Percentiles rank a stretch among this genome's conserved stretches.
Conservation (phyloP, 2,113 vertebrate species). For the Irena cyanogastra region DNA sequence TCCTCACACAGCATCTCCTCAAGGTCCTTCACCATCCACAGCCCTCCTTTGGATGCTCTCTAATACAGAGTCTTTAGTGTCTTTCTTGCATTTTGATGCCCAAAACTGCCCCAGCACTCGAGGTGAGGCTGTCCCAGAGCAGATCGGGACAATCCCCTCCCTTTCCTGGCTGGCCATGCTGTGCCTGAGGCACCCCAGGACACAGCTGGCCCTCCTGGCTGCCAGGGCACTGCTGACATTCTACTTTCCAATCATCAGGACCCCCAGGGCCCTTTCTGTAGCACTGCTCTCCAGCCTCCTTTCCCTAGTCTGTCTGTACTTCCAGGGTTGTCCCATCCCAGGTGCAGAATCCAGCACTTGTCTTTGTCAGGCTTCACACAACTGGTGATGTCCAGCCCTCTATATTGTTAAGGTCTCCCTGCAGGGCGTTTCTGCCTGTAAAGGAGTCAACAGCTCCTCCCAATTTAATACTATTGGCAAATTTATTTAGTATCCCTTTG, state of each 20-base stretch:
- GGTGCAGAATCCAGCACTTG: not conserved
- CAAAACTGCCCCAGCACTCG: not conserved
- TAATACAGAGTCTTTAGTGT: no score
- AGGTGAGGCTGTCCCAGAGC: not conserved
- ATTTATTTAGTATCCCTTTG: not conserved
- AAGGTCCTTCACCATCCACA: not conserved
- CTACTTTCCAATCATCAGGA: no score
- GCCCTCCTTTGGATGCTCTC: not conserved
- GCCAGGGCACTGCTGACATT: not conserved
- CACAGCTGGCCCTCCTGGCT: rapidly evolving
- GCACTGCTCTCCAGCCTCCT: not conserved
- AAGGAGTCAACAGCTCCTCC: not conserved
- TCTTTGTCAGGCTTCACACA: not conserved
- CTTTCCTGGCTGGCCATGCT: rapidly evolving
- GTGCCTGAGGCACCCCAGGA: not conserved
- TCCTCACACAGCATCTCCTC: rapidly evolving
- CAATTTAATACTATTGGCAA: not conserved
- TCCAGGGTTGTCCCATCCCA: not conserved
- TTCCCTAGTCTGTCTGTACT: not conserved
- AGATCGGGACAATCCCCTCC: not conserved
- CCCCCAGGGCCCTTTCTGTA: not conserved
- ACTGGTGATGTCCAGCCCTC: not conserved
- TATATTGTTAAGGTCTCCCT: not conserved
- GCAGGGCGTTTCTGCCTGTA: not conserved
- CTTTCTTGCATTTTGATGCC: not conserved